These are phyloP conservation scores for Denticeps clupeoides DNA, from an alignment of 2,797 vertebrate species.

Conservation along the genomic window DNA sequence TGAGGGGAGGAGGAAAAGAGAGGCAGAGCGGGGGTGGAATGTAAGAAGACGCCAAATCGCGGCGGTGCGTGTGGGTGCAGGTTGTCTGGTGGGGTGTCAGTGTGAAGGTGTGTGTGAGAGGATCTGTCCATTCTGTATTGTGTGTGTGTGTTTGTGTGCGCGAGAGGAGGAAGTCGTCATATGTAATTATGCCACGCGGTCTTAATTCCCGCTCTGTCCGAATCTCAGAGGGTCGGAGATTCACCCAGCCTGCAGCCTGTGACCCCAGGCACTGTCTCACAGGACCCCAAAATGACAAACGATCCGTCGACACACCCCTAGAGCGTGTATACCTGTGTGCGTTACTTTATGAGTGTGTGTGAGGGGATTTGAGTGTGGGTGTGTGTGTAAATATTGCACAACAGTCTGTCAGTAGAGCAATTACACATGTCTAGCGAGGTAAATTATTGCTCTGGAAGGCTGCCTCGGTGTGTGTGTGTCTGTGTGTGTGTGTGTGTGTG, in stretches of 20 bases:
- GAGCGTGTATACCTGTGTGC: not conserved
- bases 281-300: too few relatives aligned
- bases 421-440: conserved; percentile 2
- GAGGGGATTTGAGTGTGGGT: not conserved
- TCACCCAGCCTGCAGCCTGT: too few relatives aligned
- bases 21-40: not conserved
- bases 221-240: too few relatives aligned
- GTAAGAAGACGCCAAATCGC: too few relatives aligned
- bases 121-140: not conserved
- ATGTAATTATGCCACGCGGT: too few relatives aligned
- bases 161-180: too few relatives aligned
- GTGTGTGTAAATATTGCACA: not conserved
- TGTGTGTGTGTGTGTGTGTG: not conserved
- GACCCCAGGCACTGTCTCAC: too few relatives aligned
- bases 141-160: not conserved
- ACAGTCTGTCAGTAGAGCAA: conserved; percentile 4
- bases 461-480: not conserved
- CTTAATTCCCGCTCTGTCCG: too few relatives aligned
- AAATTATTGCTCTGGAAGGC: not conserved
- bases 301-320: too few relatives aligned
- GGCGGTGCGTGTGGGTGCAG: too few relatives aligned
- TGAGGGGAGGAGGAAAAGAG: conserved; percentile 3
- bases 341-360: not conserved
- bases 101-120: too few relatives aligned
- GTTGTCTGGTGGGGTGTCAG: too few relatives aligned